These are phyloP conservation scores for Dinocampus coccinellae DNA, from an alignment of 2,888 invertebrate species.

Conservation along the genomic window DNA sequence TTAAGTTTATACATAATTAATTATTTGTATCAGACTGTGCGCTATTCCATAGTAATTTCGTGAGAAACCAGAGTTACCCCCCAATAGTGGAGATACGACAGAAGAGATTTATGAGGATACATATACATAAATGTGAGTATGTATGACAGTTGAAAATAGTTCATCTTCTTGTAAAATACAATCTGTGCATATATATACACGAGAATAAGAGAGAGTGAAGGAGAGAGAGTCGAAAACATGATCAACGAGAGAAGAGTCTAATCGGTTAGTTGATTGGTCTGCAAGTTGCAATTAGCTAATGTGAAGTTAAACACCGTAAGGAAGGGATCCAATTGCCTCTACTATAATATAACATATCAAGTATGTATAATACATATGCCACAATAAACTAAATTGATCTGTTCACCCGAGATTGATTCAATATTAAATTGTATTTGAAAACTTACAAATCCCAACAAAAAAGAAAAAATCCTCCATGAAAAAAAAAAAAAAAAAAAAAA, in stretches of 20 bases:
- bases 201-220: neutral
- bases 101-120: neutral
- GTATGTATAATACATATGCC: neutral
- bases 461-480: too few species aligned
- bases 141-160: neutral
- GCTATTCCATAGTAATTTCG: neutral
- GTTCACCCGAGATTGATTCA: slow-evolving; percentile 4
- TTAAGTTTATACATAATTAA: neutral
- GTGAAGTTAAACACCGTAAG: slow-evolving; percentile 25
- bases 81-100: neutral
- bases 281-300: slow-evolving; percentile 28
- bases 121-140: too few species aligned
- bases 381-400: neutral
- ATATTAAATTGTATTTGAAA: neutral
- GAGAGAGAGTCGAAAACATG: too few species aligned
- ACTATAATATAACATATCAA: neutral
- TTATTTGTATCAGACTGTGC: neutral
- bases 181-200: neutral
- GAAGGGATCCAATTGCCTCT: neutral
- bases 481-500: neutral
- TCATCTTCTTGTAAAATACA: too few species aligned
- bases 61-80: neutral
- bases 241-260: slow-evolving; percentile 15
- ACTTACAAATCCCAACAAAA: too few species aligned
- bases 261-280: slow-evolving; percentile 22